Percentiles rank a stretch among this genome's conserved stretches.
Conservation (phyloP, 1,140 invertebrate species). For the Babylonia areolata region DNA sequence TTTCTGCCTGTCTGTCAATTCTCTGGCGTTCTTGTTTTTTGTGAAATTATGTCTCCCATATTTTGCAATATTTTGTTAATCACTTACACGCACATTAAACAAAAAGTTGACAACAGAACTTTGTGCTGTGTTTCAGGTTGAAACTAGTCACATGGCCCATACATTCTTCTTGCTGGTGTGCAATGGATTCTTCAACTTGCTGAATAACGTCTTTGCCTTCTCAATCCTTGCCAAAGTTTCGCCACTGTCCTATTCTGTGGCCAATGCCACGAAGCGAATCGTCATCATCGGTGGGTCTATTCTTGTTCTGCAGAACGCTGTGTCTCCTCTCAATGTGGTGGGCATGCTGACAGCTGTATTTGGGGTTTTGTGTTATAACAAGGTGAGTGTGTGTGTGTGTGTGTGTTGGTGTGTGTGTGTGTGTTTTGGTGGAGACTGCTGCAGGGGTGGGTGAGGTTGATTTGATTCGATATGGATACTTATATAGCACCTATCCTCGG, state of each 20-base stretch:
- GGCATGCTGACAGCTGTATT: constrained; percentile 94
- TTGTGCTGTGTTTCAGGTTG: constrained; percentile 40
- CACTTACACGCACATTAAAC: too few species aligned
- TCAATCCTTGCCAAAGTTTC: constrained; percentile 90
- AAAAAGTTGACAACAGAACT: too few species aligned
- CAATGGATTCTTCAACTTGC: constrained; percentile 93
- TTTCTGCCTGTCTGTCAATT: too few species aligned
- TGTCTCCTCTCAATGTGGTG: constrained; percentile 89
- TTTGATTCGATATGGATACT: too few species aligned
- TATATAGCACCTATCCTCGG: too few species aligned
- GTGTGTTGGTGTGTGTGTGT: not conserved
- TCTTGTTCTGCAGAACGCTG: constrained; percentile 92
- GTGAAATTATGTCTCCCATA: too few species aligned
- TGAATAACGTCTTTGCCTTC: constrained; percentile 97
- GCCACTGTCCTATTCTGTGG: constrained; percentile 95
- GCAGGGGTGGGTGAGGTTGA: too few species aligned
- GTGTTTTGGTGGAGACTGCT: not conserved
- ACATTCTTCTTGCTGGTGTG: constrained; percentile 82
- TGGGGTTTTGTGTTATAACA: constrained; percentile 93
- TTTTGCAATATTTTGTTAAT: too few species aligned
- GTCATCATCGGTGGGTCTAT: constrained; percentile 94
- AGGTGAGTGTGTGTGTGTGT: constrained; percentile 59
- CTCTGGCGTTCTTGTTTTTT: too few species aligned
- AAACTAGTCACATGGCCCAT: constrained; percentile 58
- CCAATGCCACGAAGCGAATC: constrained; percentile 95